Evolutionary conservation across 1,140 invertebrate species (phyloP).

Genomic region (Eumeta japonica): DNA sequence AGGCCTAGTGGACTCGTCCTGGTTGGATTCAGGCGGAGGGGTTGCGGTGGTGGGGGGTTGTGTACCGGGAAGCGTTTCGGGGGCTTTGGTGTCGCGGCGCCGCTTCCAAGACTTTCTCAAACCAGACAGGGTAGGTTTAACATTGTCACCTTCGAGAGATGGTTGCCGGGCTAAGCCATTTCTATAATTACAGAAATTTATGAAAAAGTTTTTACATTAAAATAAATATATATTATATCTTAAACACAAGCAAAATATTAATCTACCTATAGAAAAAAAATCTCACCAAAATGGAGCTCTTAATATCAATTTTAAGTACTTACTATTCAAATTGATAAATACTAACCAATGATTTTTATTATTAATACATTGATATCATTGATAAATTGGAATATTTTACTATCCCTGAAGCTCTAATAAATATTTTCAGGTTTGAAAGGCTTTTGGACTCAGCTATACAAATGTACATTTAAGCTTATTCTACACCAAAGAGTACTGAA

Average conservation of each 20-base stretch:
- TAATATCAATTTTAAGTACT: no score
- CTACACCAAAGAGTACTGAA: no score
- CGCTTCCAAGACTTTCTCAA: conserved; percentile 59
- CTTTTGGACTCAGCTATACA: no score
- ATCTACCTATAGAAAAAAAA: no score
- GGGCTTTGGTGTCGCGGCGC: conserved; percentile 39
- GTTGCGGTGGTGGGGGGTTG: conserved; percentile 45
- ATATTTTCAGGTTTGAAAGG: no score
- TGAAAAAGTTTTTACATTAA: neutral
- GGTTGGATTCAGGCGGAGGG: conserved; percentile 28
- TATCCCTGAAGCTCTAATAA: no score
- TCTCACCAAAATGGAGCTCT: neutral
- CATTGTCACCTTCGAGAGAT: conserved; percentile 33
- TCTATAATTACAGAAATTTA: conserved; percentile 18
- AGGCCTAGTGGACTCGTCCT: conserved; percentile 42
- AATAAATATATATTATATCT: no score
- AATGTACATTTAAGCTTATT: no score
- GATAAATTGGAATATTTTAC: no score
- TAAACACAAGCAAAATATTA: no score
- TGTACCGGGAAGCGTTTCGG: conserved; percentile 33
- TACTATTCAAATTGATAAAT: no score
- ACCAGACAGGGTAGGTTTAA: conserved; percentile 38
- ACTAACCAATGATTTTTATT: neutral
- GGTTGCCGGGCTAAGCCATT: conserved; percentile 39
- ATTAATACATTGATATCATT: no score